Evolutionary conservation across 2,113 vertebrate genomes (phyloP).

Genomic region (Cariama cristata): DNA sequence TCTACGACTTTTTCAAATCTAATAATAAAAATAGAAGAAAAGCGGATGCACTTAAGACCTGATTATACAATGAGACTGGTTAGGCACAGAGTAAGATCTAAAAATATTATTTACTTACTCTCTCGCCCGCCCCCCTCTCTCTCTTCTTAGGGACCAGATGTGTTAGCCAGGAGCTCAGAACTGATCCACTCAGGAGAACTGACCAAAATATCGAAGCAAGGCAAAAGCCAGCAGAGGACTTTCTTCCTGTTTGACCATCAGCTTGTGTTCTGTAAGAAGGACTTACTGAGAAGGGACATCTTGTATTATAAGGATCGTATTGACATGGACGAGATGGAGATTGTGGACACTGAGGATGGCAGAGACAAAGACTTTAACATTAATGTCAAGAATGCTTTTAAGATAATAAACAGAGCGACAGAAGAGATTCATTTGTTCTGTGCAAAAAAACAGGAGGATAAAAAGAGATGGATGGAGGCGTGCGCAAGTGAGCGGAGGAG

Average conservation of each 20-base stretch:
- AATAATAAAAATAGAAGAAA: neutral
- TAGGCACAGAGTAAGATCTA: neutral
- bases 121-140: no score
- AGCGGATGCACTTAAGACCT: neutral
- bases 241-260: conserved; percentile 99
- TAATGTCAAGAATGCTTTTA: conserved; percentile 88
- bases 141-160: conserved; percentile 85
- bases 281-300: conserved; percentile 92
- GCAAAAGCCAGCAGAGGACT: conserved; percentile 93
- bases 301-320: conserved; percentile 91
- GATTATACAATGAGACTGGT: neutral
- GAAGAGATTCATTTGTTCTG: conserved; percentile 88
- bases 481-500: conserved; percentile 86
- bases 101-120: neutral
- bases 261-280: conserved; percentile 95
- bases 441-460: conserved; percentile 91
- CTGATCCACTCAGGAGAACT: conserved; percentile 95
- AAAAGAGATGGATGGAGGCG: conserved; percentile 90
- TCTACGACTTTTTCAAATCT: neutral
- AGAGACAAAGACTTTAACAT: conserved; percentile 85
- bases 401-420: conserved; percentile 81
- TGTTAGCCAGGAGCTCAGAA: conserved; percentile 92
- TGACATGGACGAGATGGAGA: conserved; percentile 87
- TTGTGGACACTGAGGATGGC: conserved; percentile 86
- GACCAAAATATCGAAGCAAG: conserved; percentile 85